phyloP scores from a whole-genome alignment of 2,113 vertebrate genomes.

The Antechinus stuartii region DNA sequence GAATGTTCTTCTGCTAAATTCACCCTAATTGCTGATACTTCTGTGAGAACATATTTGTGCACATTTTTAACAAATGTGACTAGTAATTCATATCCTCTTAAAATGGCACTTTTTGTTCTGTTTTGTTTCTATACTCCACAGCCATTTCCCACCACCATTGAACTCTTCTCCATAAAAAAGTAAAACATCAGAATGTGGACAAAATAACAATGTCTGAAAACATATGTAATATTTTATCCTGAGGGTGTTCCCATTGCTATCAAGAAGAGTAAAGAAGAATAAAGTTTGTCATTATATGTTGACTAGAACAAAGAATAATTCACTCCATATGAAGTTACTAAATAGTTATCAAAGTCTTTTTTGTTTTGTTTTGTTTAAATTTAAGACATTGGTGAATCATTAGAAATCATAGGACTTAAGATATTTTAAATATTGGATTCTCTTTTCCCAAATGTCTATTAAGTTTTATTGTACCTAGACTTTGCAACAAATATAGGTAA shows the following conservation, averaged over 20 bases:
- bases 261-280: neutral
- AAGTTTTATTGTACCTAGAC: neutral
- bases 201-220: neutral
- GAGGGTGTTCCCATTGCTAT: neutral
- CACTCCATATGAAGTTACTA: neutral
- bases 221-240: neutral
- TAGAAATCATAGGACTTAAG: neutral
- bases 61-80: neutral
- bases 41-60: neutral
- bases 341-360: neutral
- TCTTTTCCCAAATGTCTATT: neutral
- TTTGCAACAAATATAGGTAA: neutral
- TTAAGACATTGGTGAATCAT: too few species aligned
- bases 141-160: neutral
- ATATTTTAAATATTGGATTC: neutral
- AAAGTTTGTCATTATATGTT: neutral
- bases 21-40: slow-evolving; percentile 20
- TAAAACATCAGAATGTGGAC: neutral
- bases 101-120: neutral
- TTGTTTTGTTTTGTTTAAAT: neutral
- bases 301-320: neutral
- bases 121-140: neutral
- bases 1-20: slow-evolving; percentile 39
- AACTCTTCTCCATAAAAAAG: too few species aligned
- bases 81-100: slow-evolving; percentile 6